A percentile compares a stretch with the other conserved stretches of the same genome.
Conservation (phyloP, 2,113 vertebrate species). For the Saguinus midas region DNA sequence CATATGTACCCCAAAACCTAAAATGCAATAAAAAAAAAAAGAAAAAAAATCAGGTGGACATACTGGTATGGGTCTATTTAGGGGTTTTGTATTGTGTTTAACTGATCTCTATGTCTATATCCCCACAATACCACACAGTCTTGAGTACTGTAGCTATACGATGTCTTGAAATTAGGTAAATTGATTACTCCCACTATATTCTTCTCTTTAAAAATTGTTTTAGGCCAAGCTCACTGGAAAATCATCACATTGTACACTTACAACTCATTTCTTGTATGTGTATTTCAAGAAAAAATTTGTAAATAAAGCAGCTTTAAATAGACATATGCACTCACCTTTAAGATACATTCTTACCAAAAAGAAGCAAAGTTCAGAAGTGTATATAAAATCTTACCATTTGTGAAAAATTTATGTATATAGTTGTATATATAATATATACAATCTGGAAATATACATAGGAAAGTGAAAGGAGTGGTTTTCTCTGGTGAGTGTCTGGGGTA, state of each 20-base stretch:
- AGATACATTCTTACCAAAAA: neutral
- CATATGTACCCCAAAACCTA: too few species aligned
- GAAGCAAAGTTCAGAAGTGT: neutral
- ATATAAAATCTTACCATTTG: neutral
- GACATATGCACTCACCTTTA: neutral
- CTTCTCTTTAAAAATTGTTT: neutral
- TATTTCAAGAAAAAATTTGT: neutral
- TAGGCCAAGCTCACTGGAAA: neutral
- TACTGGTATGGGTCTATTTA: neutral
- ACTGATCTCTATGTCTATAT: neutral
- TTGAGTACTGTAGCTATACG: neutral
- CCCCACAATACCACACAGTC: neutral
- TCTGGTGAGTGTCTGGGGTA: neutral
- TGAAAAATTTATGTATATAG: neutral
- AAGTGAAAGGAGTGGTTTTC: neutral
- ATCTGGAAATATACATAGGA: neutral
- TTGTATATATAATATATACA: neutral
- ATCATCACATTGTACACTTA: neutral
- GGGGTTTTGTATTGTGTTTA: neutral
- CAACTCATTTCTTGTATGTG: neutral
- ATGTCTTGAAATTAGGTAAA: neutral
- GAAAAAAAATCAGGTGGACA: neutral
- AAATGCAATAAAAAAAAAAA: too few species aligned
- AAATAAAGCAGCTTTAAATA: neutral
- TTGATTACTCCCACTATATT: neutral